Base-by-base conservation (phyloP, 1,140 invertebrate species). In the Cardiocondyla obscurior region DNA sequence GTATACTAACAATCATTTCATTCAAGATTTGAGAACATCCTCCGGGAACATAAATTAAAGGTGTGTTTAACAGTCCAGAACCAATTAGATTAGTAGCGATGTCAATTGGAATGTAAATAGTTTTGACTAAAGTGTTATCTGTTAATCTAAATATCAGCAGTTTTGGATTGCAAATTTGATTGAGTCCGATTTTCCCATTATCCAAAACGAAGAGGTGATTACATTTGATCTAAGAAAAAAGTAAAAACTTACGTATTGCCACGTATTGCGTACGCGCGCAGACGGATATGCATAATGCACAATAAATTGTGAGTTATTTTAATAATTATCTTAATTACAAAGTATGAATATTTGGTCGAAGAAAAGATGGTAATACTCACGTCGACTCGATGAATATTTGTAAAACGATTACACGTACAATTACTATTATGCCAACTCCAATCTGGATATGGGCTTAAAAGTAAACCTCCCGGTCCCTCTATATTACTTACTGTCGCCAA, bases 371-470 rank as follows among this genome's bases (percentile, higher is more conserved):
- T 46, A 46, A 44, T 16, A 46, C 44, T 46, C n/a, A 46, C 44
- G 1, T 46, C 14, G 14, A 46, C 3, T 46, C 16, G 44, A 16
- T 16, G 5, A 46, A 46, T 16, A 3, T 46, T 46, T 0, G n/a
- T 7, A 49, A 49, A n/a, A 49, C 6, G 5, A 49, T 49, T 7
- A 19, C 44, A 46, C 14, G 4, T 46, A 46, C 46, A 19, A 19
- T n/a, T 49, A 49, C n/a, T 19, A 49, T 19, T 49, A 19, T 49
- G 33, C 79, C 67, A 82, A n/a, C 0, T 8, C 79, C 79, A 82
- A 39, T 51, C 1, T 39, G 79, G 79, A 73, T 82, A 82, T 4
- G 79, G 79, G 10, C 8, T 10, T 19, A 82, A 14, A 55, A 72
- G 51, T n/a, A 30, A 53, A 60, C 67, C 39, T n/a, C 57, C 57